Evolutionary conservation across 64 coral and sea anemone species (phyloP).

Genomic region (Exaiptasia diaphana): DNA sequence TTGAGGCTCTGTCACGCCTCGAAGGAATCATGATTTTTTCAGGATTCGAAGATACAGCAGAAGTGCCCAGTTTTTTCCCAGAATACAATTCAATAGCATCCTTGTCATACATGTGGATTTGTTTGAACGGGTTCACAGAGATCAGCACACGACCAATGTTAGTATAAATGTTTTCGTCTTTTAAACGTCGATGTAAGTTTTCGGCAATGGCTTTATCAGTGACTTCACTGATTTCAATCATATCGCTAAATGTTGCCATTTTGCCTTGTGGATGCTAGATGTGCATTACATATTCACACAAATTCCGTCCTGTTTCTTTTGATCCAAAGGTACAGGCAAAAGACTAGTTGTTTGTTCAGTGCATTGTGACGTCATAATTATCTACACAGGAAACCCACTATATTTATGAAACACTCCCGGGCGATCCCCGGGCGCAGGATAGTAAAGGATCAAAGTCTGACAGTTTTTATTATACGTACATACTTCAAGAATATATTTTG

Average conservation of each 20-base stretch:
- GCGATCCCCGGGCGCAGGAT: too few relatives aligned
- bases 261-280: too few relatives aligned
- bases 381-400: too few relatives aligned
- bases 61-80: not conserved
- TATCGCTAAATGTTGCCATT: constrained; percentile 41
- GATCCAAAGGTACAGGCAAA: too few relatives aligned
- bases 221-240: constrained; percentile 74
- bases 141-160: constrained; percentile 93
- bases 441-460: too few relatives aligned
- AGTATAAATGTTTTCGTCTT: constrained; percentile 82
- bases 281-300: too few relatives aligned
- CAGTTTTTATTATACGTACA: too few relatives aligned
- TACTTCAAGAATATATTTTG: too few relatives aligned
- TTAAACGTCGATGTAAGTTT: constrained; percentile 62
- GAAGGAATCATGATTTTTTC: constrained; percentile 50
- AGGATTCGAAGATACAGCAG: not conserved
- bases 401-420: too few relatives aligned
- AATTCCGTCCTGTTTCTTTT: too few relatives aligned
- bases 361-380: too few relatives aligned
- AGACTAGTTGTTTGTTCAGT: too few relatives aligned
- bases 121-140: constrained; percentile 89
- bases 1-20: constrained; percentile 58
- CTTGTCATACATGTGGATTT: constrained; percentile 62
- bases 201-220: constrained; percentile 72
- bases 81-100: constrained; percentile 61